phyloP scores from a whole-genome alignment of 1,140 invertebrate species.

The Tetramorium parvispinum region DNA sequence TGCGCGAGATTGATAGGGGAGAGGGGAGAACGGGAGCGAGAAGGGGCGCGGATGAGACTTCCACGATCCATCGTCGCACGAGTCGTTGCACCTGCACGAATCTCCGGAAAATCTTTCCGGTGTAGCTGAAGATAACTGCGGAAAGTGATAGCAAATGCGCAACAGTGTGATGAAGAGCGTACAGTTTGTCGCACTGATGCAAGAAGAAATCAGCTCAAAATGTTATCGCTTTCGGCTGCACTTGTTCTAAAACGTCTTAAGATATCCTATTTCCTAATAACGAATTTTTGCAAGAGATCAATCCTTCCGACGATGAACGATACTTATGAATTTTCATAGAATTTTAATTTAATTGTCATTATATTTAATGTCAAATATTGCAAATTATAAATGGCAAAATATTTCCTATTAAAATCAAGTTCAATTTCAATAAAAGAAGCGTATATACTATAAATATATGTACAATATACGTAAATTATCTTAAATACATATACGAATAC shows the following conservation, averaged over 20 bases:
- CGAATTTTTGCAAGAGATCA: neutral
- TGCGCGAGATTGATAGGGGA: slow-evolving; percentile 77
- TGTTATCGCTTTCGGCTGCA: neutral
- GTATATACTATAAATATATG: neutral
- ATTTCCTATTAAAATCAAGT: neutral
- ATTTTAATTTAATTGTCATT: neutral
- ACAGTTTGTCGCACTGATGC: neutral
- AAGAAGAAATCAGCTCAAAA: neutral
- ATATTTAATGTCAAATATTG: neutral
- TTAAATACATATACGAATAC: neutral
- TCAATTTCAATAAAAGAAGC: neutral
- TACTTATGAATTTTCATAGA: neutral
- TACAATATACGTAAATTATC: neutral
- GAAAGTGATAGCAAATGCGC: slow-evolving; percentile 7
- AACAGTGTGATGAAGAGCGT: slow-evolving; percentile 16
- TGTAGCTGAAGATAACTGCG: neutral
- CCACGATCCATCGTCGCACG: slow-evolving; percentile 11
- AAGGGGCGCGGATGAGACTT: slow-evolving; percentile 12
- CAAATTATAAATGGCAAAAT: neutral
- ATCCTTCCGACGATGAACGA: neutral
- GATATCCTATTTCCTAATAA: neutral
- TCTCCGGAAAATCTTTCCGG: slow-evolving; percentile 25
- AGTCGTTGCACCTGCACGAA: slow-evolving; percentile 26
- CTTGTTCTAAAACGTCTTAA: neutral
- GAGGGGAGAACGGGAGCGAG: neutral